A percentile compares a stretch with the other conserved stretches of the same genome.
Evolutionary conservation across 2,888 invertebrate species (phyloP).

Genomic region (Sarcophaga rosellei): DNA sequence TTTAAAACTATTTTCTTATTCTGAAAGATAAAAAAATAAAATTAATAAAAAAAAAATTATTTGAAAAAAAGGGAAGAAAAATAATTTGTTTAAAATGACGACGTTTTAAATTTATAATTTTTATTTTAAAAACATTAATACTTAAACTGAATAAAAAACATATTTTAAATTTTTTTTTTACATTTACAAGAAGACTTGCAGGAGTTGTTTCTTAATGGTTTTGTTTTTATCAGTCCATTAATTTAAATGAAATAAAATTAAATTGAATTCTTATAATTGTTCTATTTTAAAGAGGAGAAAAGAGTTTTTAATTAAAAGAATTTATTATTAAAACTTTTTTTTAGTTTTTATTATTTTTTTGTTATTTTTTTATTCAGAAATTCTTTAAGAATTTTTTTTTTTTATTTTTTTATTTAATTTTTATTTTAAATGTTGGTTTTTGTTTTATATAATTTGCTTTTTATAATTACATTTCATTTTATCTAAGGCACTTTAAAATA

Average conservation of each 20-base stretch:
- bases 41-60: background rate
- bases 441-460: background rate
- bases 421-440: background rate
- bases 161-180: conserved; percentile 6
- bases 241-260: conserved; percentile 23
- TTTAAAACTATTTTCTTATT: conserved; percentile 35
- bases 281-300: conserved; percentile 34
- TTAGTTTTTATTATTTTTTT: background rate
- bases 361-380: conserved; percentile 10
- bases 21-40: conserved; percentile 5
- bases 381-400: conserved; percentile 41
- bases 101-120: background rate
- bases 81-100: conserved; percentile 38
- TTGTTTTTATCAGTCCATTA: conserved; percentile 38
- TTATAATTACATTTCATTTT: conserved; percentile 65
- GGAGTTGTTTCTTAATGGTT: conserved; percentile 23
- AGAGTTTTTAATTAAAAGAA: background rate
- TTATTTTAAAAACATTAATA: conserved; percentile 23
- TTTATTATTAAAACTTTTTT: background rate
- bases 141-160: background rate
- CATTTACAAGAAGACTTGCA: conserved; percentile 46
- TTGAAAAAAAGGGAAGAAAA: conserved; percentile 2
- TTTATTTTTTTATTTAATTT: conserved; percentile 29
- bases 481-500: conserved; percentile 64
- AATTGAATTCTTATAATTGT: background rate